Evolutionary conservation across 1,140 invertebrate genomes (phyloP), one percentile per base, ranked within the genome.

Genomic region (Phocides pigmalion): DNA sequence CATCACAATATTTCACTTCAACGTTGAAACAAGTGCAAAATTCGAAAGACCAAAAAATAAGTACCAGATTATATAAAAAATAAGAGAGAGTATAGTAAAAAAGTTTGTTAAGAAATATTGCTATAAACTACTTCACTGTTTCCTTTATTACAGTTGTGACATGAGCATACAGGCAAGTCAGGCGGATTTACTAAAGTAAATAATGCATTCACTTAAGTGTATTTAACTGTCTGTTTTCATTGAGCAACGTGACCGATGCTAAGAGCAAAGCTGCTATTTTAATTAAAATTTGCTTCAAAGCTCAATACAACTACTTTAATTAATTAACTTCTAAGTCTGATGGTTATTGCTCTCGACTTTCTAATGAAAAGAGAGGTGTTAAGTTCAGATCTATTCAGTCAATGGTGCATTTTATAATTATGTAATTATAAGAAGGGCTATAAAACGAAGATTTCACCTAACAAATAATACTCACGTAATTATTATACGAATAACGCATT

Each of bases 231-330:
- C 17, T 11, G 44, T 47, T 17, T 50, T 15, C 20, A 32, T n/a
- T n/a, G n/a, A n/a, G 22, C 47, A 8, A 49, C 46, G 47, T 50
- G 47, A 50, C 47, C 47, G 3, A 35, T 50, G 47, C 44, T 35
- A 50, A 50, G 19, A 50, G 14, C 47, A 20, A 35, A 16, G 47
- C 25, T 50, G 22, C 20, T 35, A 28, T 42, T 50, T 50, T 50
- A 50, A 50, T 50, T 50, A 35, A 25, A 50, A 50, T 50, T 50
- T 16, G 35, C 47, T 50, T 28, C 19, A n/a, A 50, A 50, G 47
- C 47, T 50, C 11, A 17, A 11, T 14, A 25, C 19, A 19, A 25
- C 22, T 28, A 12, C 47, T 50, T 50, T 19, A 42, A 42, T 50
- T 50, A 50, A 50, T 50, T 32, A 35, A 50, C 28, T 50, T 4